Base-by-base conservation (phyloP, 2,888 invertebrate genomes). In the Heliothis peltigera region DNA sequence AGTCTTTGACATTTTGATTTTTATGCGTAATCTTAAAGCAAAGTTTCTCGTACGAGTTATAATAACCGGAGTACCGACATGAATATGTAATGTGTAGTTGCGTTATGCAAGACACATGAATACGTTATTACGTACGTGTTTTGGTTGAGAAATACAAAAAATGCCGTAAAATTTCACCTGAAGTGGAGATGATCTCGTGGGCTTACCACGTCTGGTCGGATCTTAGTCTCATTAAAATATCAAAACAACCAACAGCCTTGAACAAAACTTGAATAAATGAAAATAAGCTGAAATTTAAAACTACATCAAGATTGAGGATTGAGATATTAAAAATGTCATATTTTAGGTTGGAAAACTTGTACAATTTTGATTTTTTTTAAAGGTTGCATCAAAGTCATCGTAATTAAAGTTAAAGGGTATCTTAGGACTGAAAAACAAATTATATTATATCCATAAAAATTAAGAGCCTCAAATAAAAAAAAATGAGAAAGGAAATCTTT, bases 41-140 rank as follows among this genome's bases (percentile, higher is more conserved):
- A 57, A 79, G 21, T 52, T 62, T 55, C 48, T 46, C 32, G 22
- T 53, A 28, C 42, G 46, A 51, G 53, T 71, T 70, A 62, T 66
- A 69, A 80, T 72, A 75, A 77, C 60, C 43, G 25, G 61, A 80
- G 67, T 70, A 74, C 69, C 48, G 56, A 47, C 46, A 71, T 77
- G 72, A 78, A 78, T 75, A 77, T 43, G 67, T 71, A 57, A 74
- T 65, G 46, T 48, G 57, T 60, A 67, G 66, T 75, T 70, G 46
- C 68, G 54, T 78, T 80, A 71, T 82, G 77, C 75, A 83, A 81
- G 78, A 80, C 73, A 71, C 77, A 71, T 85, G 85, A 83, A 86
- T 88, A 83, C 82, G 73, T 79, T 84, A 82, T 77, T 64, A 75
- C 52, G 55, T 64, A 84, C 87, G 87, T 88, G 87, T 73, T 80